Percentiles rank a stretch among this genome's conserved stretches.
phyloP scores from a whole-genome alignment of 2,888 invertebrate species.

The Euphydryas editha region DNA sequence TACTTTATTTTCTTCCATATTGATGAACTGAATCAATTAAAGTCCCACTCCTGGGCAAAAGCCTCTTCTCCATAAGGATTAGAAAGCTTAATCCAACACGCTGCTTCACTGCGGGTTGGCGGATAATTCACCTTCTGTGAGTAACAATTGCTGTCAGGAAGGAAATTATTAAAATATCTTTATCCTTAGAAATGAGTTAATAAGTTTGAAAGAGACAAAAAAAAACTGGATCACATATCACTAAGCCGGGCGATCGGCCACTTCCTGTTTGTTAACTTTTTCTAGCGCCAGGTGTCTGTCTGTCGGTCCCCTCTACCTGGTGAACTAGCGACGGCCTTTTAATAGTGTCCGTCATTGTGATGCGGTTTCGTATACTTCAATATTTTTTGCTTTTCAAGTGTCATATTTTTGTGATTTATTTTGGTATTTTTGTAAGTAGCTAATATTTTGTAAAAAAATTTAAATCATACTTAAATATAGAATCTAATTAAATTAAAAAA shows the following conservation, averaged over 20 bases:
- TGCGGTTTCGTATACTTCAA: slow-evolving; percentile 25
- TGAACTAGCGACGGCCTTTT: slow-evolving; percentile 12
- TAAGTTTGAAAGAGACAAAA: slow-evolving; percentile 18
- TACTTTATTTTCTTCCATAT: no score
- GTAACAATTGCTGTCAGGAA: no score
- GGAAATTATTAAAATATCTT: neutral
- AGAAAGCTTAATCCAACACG: no score
- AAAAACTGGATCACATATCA: slow-evolving; percentile 29
- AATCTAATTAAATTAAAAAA: no score
- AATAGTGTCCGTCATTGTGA: slow-evolving; percentile 30
- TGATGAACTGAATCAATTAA: no score
- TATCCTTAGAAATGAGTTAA: neutral
- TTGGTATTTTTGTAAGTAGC: neutral
- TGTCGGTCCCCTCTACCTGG: slow-evolving; percentile 39
- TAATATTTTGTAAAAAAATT: no score
- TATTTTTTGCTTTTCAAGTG: neutral
- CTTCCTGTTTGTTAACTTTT: slow-evolving; percentile 46
- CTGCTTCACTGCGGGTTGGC: no score
- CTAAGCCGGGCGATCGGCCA: slow-evolving; percentile 17
- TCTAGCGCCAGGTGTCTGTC: slow-evolving; percentile 49
- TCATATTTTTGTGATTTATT: neutral
- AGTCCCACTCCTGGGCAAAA: no score
- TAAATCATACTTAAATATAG: no score
- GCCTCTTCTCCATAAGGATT: no score
- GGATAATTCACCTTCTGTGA: no score